These are phyloP conservation scores for Hycleus cichorii DNA, from an alignment of 1,140 invertebrate species.

Conservation along the genomic window DNA sequence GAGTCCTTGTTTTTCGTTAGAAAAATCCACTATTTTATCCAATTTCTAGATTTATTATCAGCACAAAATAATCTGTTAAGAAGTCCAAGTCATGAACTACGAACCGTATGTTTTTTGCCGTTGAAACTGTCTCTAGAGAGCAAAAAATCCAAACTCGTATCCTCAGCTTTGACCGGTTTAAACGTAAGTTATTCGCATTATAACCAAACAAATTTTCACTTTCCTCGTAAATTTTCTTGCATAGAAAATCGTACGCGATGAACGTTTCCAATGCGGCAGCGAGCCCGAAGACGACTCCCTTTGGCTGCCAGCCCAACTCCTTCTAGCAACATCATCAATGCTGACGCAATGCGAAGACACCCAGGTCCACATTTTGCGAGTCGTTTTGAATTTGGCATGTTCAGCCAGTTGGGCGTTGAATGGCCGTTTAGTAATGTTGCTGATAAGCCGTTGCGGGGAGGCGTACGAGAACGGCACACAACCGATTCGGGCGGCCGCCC, in stretches of 20 bases:
- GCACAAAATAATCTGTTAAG: conserved; percentile 65
- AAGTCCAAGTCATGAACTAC: conserved; percentile 74
- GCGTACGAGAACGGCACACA: conserved; percentile 66
- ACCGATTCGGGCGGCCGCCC: conserved; percentile 69
- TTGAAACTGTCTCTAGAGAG: conserved; percentile 82
- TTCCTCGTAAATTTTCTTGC: conserved; percentile 18
- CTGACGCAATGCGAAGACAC: conserved; percentile 64
- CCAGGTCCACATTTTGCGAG: conserved; percentile 61
- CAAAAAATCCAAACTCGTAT: conserved; percentile 74
- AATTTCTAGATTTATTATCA: conserved; percentile 70
- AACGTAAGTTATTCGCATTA: conserved; percentile 54
- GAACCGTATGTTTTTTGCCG: conserved; percentile 72
- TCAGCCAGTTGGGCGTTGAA: conserved; percentile 75
- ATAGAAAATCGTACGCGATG: conserved; percentile 83
- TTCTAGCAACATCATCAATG: conserved; percentile 74
- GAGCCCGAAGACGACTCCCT: conserved; percentile 86
- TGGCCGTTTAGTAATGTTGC: conserved; percentile 70
- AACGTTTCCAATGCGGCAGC: conserved; percentile 82
- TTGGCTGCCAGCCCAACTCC: conserved; percentile 82
- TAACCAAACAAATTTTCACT: neutral
- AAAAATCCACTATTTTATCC: neutral
- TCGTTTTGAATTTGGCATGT: conserved; percentile 73
- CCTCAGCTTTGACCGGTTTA: conserved; percentile 73
- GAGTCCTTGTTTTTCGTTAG: conserved; percentile 26
- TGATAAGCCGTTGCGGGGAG: conserved; percentile 65